These are phyloP conservation scores for Clunio marinus DNA, from an alignment of 2,888 invertebrate species.

Conservation along the genomic window DNA sequence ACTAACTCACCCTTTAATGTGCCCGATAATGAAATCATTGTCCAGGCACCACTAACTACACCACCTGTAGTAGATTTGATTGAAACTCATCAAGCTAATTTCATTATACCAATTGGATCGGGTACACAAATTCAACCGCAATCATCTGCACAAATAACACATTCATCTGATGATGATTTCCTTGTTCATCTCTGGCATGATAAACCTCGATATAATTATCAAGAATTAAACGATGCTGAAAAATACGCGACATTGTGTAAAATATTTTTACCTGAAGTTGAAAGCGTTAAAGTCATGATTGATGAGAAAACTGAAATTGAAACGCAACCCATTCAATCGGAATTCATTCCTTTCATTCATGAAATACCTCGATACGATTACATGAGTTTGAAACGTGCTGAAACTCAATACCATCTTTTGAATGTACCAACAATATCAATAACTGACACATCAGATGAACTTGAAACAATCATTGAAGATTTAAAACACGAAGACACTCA, in stretches of 20 bases:
- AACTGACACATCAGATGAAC: neutral
- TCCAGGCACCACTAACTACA: neutral
- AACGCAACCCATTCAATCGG: neutral
- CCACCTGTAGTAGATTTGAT: too few relatives aligned
- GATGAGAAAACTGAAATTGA: neutral
- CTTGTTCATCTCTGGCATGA: slow-evolving; percentile 14
- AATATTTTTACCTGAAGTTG: slow-evolving; percentile 5
- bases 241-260: slow-evolving; percentile 9
- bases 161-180: neutral
- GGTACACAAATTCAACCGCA: slow-evolving; percentile 24
- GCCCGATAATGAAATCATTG: slow-evolving; percentile 1
- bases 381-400: neutral
- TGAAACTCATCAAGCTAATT: slow-evolving; percentile 12
- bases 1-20: slow-evolving; percentile 18
- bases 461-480: neutral
- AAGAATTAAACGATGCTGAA: slow-evolving; percentile 8
- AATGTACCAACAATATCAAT: neutral
- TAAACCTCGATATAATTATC: slow-evolving; percentile 15
- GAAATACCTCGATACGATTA: slow-evolving; percentile 22
- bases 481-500: too few relatives aligned
- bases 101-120: slow-evolving; percentile 20
- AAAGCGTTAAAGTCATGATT: neutral
- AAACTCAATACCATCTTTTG: neutral
- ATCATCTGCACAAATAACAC: neutral
- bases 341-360: neutral